Evolutionary conservation across 2,888 invertebrate genomes (phyloP), one percentile per base, ranked within the genome.

Genomic region (Biston stratarius): DNA sequence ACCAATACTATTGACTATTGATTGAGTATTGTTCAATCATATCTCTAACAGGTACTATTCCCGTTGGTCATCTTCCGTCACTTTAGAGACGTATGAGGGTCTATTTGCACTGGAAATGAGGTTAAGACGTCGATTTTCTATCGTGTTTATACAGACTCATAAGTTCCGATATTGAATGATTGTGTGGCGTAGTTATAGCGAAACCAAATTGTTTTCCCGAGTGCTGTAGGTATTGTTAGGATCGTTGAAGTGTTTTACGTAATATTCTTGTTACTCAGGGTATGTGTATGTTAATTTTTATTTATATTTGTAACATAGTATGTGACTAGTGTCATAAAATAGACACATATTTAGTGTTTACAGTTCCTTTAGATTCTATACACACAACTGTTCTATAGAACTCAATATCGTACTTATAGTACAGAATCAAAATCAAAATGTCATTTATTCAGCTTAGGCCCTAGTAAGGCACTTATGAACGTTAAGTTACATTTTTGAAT

Each of bases 21-120:
- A 14, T 11, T n/a, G 38, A 14, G 38, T n/a, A 2, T 9, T 36
- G 15, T 8, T 42, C 24, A 2, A 55, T 55, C 42, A 55, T 24
- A 55, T 44, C 42, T 55, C n/a, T 8, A 33, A n/a, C 33, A 55
- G 42, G 6, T 55, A 7, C 11, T 3, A 10, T 14, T 24, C 34
- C 1, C 40, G 33, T 9, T 48, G 15, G 10, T n/a, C 36, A 51
- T 36, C 55, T 61, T 61, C 56, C 42, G 42, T 49, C 36, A 56
- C 15, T 9, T 36, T 42, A 14, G 6, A 47, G 61, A 49, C 42
- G 36, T 49, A 45, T 45, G 38, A 34, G 61, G 42, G 34, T 36
- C 0, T 55, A 63, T 63, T 65, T 61, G 48, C 14, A 33, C 49
- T 55, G 60, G 49, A 64, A 60, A 60, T 55, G 48, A 55, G 53